These are phyloP conservation scores for Gadus macrocephalus DNA, from an alignment of 2,113 vertebrate genomes.

Conservation along the genomic window DNA sequence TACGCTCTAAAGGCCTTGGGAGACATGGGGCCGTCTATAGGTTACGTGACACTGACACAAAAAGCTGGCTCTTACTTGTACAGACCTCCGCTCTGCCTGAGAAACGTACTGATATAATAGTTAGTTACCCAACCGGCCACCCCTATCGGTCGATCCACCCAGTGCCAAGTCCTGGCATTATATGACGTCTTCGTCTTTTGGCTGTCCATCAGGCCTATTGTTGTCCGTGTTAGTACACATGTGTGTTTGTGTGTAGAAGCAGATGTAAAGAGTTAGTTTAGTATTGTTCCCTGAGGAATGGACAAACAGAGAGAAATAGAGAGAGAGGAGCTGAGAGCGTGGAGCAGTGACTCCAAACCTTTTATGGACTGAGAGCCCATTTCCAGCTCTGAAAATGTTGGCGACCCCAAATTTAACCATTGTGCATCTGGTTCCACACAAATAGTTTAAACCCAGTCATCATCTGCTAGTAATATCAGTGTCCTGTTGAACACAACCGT, in stretches of 20 bases:
- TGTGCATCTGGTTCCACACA: too few species aligned
- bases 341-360: neutral
- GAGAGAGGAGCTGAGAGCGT: neutral
- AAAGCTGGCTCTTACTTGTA: neutral
- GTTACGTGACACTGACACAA: neutral
- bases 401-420: too few species aligned
- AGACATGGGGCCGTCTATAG: neutral
- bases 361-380: too few species aligned
- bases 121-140: neutral
- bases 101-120: neutral
- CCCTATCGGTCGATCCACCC: neutral
- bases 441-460: too few species aligned
- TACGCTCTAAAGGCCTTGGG: too few species aligned
- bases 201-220: neutral
- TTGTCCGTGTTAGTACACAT: constrained; percentile 22
- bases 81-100: neutral
- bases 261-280: constrained; percentile 16
- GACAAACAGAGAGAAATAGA: constrained; percentile 1
- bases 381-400: too few species aligned
- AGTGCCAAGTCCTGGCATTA: neutral
- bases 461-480: too few species aligned
- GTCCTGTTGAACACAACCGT: too few species aligned
- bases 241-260: constrained; percentile 33
- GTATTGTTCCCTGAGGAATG: neutral
- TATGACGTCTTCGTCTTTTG: neutral